Conservation (phyloP, 2,797 vertebrate genomes). For the Poecile montanus region DNA sequence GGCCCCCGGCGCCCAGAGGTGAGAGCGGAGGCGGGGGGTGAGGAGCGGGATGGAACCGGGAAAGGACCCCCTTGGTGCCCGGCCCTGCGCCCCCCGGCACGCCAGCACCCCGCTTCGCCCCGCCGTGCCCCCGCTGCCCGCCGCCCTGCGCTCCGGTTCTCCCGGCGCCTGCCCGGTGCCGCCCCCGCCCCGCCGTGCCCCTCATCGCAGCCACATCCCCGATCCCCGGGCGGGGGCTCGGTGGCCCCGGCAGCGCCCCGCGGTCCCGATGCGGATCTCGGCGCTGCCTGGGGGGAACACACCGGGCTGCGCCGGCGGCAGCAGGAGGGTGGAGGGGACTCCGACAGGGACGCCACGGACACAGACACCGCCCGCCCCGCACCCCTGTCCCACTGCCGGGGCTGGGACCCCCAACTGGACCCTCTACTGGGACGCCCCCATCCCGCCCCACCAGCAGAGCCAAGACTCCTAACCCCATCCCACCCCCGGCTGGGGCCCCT, state of each 20-base stretch:
- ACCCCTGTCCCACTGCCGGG: neutral
- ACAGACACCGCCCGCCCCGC: neutral
- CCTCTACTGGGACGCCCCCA: neutral
- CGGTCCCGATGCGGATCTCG: neutral
- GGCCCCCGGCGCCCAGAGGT: neutral
- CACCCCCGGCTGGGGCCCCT: neutral
- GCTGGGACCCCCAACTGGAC: neutral
- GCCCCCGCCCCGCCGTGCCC: neutral
- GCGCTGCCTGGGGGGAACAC: neutral
- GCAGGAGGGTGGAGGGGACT: neutral
- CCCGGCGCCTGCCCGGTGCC: neutral
- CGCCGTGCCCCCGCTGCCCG: neutral
- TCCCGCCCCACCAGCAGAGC: neutral
- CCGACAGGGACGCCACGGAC: neutral
- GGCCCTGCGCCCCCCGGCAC: neutral
- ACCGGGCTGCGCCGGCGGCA: neutral
- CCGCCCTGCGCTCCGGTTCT: neutral
- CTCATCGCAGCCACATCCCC: neutral
- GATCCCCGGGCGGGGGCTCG: neutral
- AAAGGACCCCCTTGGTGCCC: neutral
- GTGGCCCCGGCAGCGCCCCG: neutral
- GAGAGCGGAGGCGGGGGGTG: neutral
- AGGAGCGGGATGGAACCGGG: neutral
- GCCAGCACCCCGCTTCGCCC: neutral
- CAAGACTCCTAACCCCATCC: neutral